phyloP scores from a whole-genome alignment of 2,888 invertebrate genomes.

The Aleiodes leptofemur region DNA sequence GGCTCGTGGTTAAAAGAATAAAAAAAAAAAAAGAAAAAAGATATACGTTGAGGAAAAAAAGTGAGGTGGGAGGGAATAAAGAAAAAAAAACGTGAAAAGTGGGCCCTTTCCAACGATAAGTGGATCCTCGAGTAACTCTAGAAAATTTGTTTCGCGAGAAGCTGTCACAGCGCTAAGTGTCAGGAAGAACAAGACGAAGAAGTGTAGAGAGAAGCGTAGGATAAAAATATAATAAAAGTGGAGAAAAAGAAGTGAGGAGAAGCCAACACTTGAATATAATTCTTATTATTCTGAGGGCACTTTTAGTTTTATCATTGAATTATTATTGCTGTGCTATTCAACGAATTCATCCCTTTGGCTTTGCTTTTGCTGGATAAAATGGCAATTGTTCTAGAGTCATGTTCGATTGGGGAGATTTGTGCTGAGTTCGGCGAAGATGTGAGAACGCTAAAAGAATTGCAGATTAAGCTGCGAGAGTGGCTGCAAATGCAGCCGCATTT shows the following conservation, averaged over 20 bases:
- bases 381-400: not conserved
- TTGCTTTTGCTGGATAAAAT: not conserved
- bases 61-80: not conserved
- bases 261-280: conserved; percentile 23
- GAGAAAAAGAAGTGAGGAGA: not conserved
- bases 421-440: not conserved
- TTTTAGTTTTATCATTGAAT: not conserved
- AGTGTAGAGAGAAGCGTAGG: conserved; percentile 30
- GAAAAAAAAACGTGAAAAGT: conserved; percentile 29
- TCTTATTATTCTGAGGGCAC: conserved; percentile 18
- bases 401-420: not conserved
- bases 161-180: conserved; percentile 29
- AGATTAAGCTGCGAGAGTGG: too few relatives aligned
- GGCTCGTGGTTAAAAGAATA: conserved; percentile 42
- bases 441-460: too few relatives aligned
- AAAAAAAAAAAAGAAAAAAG: conserved; percentile 27
- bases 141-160: conserved; percentile 50
- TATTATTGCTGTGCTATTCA: not conserved
- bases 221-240: conserved; percentile 19
- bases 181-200: conserved; percentile 30
- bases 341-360: not conserved
- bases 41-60: not conserved
- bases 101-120: conserved; percentile 40
- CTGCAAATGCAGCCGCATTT: too few relatives aligned
- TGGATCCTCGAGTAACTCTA: conserved; percentile 50